Conservation (phyloP, 2,113 vertebrate species). For the Rhinolophus sinicus region DNA sequence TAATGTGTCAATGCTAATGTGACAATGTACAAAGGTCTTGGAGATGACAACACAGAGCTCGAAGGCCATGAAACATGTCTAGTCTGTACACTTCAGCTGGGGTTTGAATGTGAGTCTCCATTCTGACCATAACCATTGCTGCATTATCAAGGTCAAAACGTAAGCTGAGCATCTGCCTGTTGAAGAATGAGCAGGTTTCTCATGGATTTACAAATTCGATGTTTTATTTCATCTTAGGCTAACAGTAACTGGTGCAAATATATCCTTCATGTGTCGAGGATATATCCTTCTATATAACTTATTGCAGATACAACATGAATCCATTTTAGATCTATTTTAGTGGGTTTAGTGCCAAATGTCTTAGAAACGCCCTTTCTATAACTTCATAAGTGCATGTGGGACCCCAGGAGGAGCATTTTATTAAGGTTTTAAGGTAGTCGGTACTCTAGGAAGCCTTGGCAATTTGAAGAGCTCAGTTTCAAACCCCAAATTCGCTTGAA, state of each 20-base stretch:
- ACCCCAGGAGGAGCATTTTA: neutral
- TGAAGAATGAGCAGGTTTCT: neutral
- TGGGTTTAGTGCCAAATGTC: neutral
- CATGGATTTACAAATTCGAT: neutral
- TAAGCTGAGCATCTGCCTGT: neutral
- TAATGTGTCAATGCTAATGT: neutral
- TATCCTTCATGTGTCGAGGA: neutral
- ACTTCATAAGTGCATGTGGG: neutral
- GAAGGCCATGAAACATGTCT: neutral
- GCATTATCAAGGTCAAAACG: neutral
- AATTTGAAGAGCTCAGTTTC: neutral
- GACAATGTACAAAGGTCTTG: neutral
- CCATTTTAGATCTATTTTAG: neutral
- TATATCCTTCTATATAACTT: neutral
- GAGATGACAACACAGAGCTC: neutral
- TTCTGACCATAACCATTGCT: neutral
- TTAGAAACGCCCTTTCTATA: neutral
- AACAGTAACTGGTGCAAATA: neutral
- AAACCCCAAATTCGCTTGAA: neutral
- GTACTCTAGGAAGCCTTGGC: neutral
- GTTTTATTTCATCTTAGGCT: neutral
- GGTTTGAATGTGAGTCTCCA: neutral
- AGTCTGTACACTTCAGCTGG: neutral
- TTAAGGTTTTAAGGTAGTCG: neutral
- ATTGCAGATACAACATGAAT: slow-evolving; percentile 7